Evolutionary conservation across 2,797 vertebrate species (phyloP), one percentile per base, ranked within the genome.

Genomic region (Periparus ater): DNA sequence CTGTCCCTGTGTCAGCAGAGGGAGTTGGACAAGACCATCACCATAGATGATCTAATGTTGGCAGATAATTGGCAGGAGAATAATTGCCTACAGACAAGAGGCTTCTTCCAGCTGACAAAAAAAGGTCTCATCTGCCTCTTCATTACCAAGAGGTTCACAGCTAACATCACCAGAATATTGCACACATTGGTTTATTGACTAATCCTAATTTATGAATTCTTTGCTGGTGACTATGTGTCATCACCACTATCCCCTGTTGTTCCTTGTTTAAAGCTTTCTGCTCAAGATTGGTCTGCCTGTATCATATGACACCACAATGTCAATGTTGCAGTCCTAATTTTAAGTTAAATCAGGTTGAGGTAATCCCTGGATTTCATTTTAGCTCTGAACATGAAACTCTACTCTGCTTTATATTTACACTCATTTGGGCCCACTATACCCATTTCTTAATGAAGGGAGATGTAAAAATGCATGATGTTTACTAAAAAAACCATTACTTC

Each of bases 91-190:
- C 17, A 51, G 72, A 54, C 14, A 57, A 66, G 23, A 78, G 15
- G 7, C 10, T 44, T 85, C 55, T 79, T 76, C 40, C 36, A 66
- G 12, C 8, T 85, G 25, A 19, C 25, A 6, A 73, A 70, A 73
- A 13, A 68, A 57, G 7, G 27, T 54, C 54, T 91, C 11, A 65
- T 20, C 18, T 81, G 17, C 53, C 14, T 67, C 11, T 53, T 88
- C 23, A 42, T 47, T 21, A 62, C 6, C 6, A 51, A 17, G 14
- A 0, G 1, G 9, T 79, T 71, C 1, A 0, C 29, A 77, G 16
- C 15, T 53, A 36, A 34, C 11, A 48, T 44, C 27, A 76, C 12
- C 19, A 55, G 45, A 77, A 68, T 13, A 25, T 29, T 67, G 29
- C 20, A 27, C 3, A 3, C 8, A 7, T 13, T 70, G 32, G 3